These are phyloP conservation scores for Orgyia antiqua DNA, from an alignment of 2,888 invertebrate species.

Conservation along the genomic window DNA sequence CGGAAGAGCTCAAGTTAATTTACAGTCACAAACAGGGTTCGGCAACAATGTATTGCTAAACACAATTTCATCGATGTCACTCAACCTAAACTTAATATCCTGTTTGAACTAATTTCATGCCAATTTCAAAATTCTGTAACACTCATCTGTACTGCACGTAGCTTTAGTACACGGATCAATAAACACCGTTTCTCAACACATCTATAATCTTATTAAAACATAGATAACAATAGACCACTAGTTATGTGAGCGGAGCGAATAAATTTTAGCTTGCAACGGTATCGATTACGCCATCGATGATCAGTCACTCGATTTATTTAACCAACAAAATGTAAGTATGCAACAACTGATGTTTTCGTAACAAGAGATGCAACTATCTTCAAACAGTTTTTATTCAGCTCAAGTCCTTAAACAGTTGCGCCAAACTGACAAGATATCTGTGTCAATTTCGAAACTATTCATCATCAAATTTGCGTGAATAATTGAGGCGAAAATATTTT, in stretches of 20 bases:
- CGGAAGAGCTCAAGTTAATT: too few relatives aligned
- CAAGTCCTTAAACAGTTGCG: conserved; percentile 37
- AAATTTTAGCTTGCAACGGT: conserved; percentile 26
- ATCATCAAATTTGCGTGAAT: conserved; percentile 8
- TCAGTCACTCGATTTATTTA: conserved; percentile 34
- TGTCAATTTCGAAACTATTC: conserved; percentile 25
- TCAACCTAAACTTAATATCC: too few relatives aligned
- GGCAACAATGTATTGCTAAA: too few relatives aligned
- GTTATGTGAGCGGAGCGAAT: conserved; percentile 42
- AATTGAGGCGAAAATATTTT: conserved; percentile 1
- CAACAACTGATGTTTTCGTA: conserved; percentile 41
- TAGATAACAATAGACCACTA: conserved; percentile 27
- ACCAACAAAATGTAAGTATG: conserved; percentile 37
- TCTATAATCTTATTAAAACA: conserved; percentile 26
- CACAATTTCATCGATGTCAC: too few relatives aligned
- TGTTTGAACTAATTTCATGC: conserved; percentile 27
- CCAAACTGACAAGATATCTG: conserved; percentile 26
- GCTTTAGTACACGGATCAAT: conserved; percentile 13
- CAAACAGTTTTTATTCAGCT: conserved; percentile 40
- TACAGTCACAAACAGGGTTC: too few relatives aligned
- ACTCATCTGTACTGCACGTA: conserved; percentile 5
- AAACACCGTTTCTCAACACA: conserved; percentile 27
- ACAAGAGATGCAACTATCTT: conserved; percentile 40
- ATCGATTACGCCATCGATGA: conserved; percentile 26
- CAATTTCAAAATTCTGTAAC: conserved; percentile 15